Conservation (phyloP, 2,797 vertebrate genomes). For the Sebastes steindachneri region DNA sequence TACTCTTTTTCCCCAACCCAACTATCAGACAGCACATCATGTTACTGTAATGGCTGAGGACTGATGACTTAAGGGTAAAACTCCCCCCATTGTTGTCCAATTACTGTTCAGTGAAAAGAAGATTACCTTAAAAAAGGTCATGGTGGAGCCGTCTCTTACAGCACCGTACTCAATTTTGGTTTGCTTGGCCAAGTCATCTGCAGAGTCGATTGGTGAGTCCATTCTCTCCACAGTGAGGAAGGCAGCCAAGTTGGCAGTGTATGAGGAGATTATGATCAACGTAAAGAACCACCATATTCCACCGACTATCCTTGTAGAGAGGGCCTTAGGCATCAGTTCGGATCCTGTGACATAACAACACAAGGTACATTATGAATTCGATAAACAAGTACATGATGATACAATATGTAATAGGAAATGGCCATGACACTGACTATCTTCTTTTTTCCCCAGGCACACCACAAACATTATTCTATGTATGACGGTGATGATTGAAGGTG, state of each 20-base stretch:
- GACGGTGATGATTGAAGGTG: background rate
- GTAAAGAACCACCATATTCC: slow-evolving; percentile 99
- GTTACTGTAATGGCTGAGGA: slow-evolving; percentile 4
- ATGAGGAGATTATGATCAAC: slow-evolving; percentile 98
- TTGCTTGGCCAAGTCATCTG: slow-evolving; percentile 97
- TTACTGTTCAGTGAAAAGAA: background rate
- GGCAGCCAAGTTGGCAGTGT: slow-evolving; percentile 97
- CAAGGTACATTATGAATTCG: background rate
- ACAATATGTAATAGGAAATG: background rate
- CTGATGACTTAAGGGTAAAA: slow-evolving; percentile 11
- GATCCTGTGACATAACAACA: slow-evolving; percentile 85
- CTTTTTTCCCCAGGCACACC: background rate
- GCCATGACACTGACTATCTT: background rate
- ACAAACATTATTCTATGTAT: background rate
- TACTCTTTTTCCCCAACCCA: background rate
- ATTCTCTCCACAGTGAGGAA: slow-evolving; percentile 98
- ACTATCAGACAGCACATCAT: background rate
- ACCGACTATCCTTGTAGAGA: slow-evolving; percentile 97
- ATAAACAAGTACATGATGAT: background rate
- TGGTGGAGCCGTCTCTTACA: slow-evolving; percentile 95
- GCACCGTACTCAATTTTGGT: slow-evolving; percentile 98
- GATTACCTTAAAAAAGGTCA: slow-evolving; percentile 98
- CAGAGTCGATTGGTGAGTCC: slow-evolving; percentile 97
- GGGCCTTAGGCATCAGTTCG: slow-evolving; percentile 98
- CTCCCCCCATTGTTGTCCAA: background rate